Evolutionary conservation across 2,888 invertebrate species (phyloP), one percentile per base, ranked within the genome.

Genomic region (Volucella zonaria): DNA sequence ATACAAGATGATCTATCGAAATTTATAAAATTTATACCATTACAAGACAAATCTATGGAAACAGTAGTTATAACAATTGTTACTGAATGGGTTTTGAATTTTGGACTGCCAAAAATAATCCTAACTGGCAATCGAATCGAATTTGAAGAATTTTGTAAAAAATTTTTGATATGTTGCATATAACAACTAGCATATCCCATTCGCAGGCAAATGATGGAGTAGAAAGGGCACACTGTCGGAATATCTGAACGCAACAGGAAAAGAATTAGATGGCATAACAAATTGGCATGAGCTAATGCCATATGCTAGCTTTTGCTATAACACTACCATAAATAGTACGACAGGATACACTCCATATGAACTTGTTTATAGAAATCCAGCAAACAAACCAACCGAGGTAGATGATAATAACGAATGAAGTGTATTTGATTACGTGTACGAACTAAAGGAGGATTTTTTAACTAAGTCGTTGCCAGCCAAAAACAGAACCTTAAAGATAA

Each of bases 261-360:
- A 73, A 15, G 56, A 79, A 42, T 15, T 61, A 18, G 42, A 40
- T 59, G 43, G 59, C 43, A 66, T 67, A 43, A n/a, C 58, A 58
- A 14, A 66, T 64, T 66, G 58, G 62, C 67, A 79, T 59, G 18
- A 64, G 14, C 52, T 15, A 73, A 79, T 79, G 78, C 70, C 71
- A 42, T 64, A 68, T 18, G 70, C 62, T 12, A 59, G 49, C 14
- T 70, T 77, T 45, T 71, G 71, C 40, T 71, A 62, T 47, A 78
- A 73, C 66, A 71, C 51, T 15, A 59, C 77, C 8, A 42, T 51
- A 8, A 52, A 67, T 67, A 67, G 3, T 15, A 70, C 58, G 3
- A 71, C 78, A 4, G 78, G 71, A 1, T 73, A 64, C 31, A 79
- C 70, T 52, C 70, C 68, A 12, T 59, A 59, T 56, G 59, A 70